Base-by-base conservation (phyloP, 2,888 invertebrate genomes). In the Cyaniris semiargus region DNA sequence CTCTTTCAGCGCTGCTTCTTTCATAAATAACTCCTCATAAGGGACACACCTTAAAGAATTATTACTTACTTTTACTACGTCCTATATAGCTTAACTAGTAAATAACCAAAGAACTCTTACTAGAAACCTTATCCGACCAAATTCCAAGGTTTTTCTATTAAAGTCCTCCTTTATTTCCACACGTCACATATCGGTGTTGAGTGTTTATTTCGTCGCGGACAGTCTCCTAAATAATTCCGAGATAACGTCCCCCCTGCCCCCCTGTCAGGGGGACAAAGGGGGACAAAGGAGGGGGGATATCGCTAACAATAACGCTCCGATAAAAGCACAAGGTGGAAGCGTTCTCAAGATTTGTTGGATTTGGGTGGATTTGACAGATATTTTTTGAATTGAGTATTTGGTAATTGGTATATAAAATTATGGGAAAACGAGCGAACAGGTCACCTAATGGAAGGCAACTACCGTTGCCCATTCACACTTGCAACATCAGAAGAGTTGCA, bases 321-420 rank as follows among this genome's bases (percentile, higher is more conserved):
- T 72, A 72, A 72, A 72, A 72, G 72, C 72, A 44, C 72, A 72
- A 72, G 72, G 72, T 72, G 72, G 72, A 72, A 72, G 44, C 72
- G 21, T 72, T 72, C 72, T 44, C 72, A 72, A 72, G 72, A 72
- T 72, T 21, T 23, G 44, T 21, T 72, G 23, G 72, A 72, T 72
- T 38, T 72, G 44, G 10, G 21, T 72, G 72, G 72, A 72, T 13
- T 0, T 44, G 18, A 0, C 48, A 15, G 13, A 48, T 48, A 15
- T n/a, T 3, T 23, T 15, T 70, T 70, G 0, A 31, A 31, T 31
- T 6, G 34, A 34, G 6, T 27, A n/a, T n/a, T n/a, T n/a, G n/a
- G n/a, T n/a, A n/a, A n/a, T n/a, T n/a, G n/a, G n/a, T n/a, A n/a
- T n/a, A n/a, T n/a, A n/a, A n/a, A n/a, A n/a, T n/a, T n/a, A n/a